Percentiles rank a stretch among this genome's conserved stretches.
Conservation (phyloP, 92 coral and sea anemone genomes). For the Epizoanthus illoricatus region DNA sequence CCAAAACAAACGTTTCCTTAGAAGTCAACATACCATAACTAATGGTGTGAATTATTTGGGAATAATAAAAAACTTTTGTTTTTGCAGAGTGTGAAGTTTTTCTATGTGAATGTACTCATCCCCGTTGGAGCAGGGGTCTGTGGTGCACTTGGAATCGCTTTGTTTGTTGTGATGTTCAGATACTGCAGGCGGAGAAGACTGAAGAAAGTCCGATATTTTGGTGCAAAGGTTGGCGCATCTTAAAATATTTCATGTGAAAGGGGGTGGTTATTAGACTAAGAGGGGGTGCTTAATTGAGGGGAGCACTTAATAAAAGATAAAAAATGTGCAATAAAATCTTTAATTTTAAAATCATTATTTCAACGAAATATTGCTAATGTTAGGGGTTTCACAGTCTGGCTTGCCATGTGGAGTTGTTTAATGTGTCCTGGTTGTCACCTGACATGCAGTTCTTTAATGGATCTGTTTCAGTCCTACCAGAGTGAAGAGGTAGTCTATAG, state of each 20-base stretch:
- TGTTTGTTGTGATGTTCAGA: slow-evolving; percentile 79
- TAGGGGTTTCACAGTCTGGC: neutral
- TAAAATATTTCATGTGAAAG: neutral
- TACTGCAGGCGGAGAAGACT: slow-evolving; percentile 82
- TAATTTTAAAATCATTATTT: neutral
- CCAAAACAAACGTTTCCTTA: no score
- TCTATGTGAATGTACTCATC: slow-evolving; percentile 77
- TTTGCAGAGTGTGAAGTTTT: slow-evolving; percentile 68
- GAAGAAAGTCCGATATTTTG: slow-evolving; percentile 95
- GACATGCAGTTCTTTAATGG: no score
- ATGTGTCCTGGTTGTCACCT: no score
- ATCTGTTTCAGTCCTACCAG: no score
- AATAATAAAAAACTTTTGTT: neutral
- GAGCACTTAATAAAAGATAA: neutral
- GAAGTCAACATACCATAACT: no score
- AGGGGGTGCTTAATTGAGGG: no score
- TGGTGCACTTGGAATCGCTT: slow-evolving; percentile 83
- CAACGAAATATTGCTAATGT: no score
- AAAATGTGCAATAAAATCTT: neutral
- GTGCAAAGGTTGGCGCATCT: slow-evolving; percentile 70
- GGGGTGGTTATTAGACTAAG: neutral
- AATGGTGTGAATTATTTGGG: no score
- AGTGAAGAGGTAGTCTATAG: no score
- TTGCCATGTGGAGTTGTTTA: neutral
- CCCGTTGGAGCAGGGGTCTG: slow-evolving; percentile 92